Percentiles rank a stretch among this genome's conserved stretches.
phyloP scores from a whole-genome alignment of 2,113 vertebrate genomes.

The Toxotes chatareus region DNA sequence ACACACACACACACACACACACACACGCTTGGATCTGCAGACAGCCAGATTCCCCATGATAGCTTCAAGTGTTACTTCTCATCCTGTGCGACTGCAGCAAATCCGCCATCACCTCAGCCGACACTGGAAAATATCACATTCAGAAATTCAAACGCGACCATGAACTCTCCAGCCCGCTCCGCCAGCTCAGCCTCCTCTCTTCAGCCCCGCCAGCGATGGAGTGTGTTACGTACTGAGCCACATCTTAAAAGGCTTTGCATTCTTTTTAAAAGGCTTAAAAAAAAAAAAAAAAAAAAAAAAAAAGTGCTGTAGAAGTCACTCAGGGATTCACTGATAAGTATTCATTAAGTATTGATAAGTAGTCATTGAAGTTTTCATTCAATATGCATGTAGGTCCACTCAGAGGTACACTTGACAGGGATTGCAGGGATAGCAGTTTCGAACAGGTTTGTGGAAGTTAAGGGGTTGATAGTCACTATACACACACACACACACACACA shows the following conservation, averaged over 20 bases:
- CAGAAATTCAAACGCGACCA: conserved; percentile 38
- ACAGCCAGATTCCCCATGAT: conserved; percentile 1
- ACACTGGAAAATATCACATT: conserved; percentile 47
- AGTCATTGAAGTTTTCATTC: conserved; percentile 69
- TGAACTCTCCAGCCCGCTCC: conserved; percentile 31
- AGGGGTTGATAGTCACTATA: conserved; percentile 7
- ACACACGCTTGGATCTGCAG: background rate
- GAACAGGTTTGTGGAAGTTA: conserved; percentile 47
- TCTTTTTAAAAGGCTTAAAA: conserved; percentile 41
- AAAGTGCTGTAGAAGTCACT: conserved; percentile 62
- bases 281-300: conserved; percentile 58
- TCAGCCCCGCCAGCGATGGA: background rate
- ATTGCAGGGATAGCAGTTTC: conserved; percentile 48
- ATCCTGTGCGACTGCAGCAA: conserved; percentile 27
- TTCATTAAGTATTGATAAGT: conserved; percentile 74
- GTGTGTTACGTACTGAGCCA: conserved; percentile 9
- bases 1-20: conserved; percentile 1
- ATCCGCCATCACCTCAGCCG: conserved; percentile 45
- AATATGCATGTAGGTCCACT: conserved; percentile 66
- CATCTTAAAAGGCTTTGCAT: conserved; percentile 41
- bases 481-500: conserved; percentile 18
- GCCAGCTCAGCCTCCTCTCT: conserved; percentile 24
- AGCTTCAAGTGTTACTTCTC: conserved; percentile 20
- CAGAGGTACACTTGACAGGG: conserved; percentile 62
- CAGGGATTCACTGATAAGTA: conserved; percentile 68